Evolutionary conservation across 2,888 invertebrate genomes (phyloP).

Genomic region (Trimorus sp.): DNA sequence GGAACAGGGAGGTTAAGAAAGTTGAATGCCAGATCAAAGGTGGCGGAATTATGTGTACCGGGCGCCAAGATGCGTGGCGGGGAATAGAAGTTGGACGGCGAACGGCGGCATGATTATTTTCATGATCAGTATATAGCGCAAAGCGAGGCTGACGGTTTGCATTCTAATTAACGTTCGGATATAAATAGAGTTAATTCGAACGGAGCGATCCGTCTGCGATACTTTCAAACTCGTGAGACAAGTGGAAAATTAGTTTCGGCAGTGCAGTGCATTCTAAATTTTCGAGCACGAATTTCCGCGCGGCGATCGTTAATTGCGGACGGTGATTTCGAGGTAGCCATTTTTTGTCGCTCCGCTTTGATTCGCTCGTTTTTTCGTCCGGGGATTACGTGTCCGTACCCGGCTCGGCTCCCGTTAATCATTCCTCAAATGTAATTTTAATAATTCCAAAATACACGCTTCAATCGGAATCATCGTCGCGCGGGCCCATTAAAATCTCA

Average conservation of each 20-base stretch:
- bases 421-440: constrained; percentile 17
- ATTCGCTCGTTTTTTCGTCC: background rate
- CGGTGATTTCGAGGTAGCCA: background rate
- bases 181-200: constrained; percentile 8
- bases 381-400: too few relatives aligned
- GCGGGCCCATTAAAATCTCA: constrained; percentile 57
- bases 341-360: background rate
- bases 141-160: background rate
- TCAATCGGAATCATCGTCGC: constrained; percentile 30
- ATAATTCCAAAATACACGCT: constrained; percentile 31
- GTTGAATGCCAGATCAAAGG: constrained; percentile 8
- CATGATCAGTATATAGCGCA: background rate
- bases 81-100: too few relatives aligned
- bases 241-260: constrained; percentile 9
- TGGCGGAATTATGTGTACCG: background rate
- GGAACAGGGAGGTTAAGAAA: constrained; percentile 7
- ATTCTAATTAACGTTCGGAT: background rate
- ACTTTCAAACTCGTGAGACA: background rate
- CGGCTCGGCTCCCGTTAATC: background rate
- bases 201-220: background rate
- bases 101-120: too few relatives aligned
- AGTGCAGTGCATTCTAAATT: constrained; percentile 8
- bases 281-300: background rate
- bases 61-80: too few relatives aligned
- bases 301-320: constrained; percentile 2